Percentiles rank a stretch among this genome's conserved stretches.
Evolutionary conservation across 2,113 vertebrate species (phyloP).

Genomic region (Pyxicephalus adspersus): DNA sequence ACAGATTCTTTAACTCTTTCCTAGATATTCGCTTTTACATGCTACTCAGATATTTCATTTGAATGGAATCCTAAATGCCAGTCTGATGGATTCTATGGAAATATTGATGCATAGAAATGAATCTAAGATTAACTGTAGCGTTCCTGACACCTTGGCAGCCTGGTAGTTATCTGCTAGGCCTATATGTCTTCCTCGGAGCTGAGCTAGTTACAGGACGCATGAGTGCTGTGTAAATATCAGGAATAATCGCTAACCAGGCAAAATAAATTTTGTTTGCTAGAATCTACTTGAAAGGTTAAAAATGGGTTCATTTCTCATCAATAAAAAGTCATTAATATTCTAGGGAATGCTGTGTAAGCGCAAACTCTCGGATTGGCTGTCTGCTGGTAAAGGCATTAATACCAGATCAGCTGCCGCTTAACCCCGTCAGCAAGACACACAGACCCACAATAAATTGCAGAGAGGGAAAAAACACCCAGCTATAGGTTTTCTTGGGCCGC

Average conservation of each 20-base stretch:
- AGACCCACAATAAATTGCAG: conserved; percentile 11
- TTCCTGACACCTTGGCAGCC: background rate
- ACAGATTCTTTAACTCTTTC: too few relatives aligned
- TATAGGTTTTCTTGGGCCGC: conserved; percentile 3
- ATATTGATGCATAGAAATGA: background rate
- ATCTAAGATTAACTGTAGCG: background rate
- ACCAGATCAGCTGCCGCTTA: conserved; percentile 30
- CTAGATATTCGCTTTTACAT: too few relatives aligned
- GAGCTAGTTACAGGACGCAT: background rate
- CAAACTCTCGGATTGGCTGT: conserved; percentile 11
- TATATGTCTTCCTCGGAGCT: background rate
- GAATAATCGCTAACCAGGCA: conserved; percentile 18
- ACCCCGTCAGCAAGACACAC: conserved; percentile 26
- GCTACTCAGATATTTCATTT: too few relatives aligned
- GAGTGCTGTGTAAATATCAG: conserved; percentile 7
- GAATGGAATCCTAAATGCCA: too few relatives aligned
- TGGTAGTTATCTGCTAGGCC: background rate
- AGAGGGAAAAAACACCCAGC: background rate
- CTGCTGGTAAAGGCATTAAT: conserved; percentile 32
- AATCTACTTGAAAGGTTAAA: conserved; percentile 41
- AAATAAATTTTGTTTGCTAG: background rate
- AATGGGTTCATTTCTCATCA: conserved; percentile 53
- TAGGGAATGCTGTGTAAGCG: conserved; percentile 35
- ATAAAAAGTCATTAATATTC: conserved; percentile 54
- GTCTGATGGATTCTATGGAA: too few relatives aligned